phyloP scores from a whole-genome alignment of 2,113 vertebrate species.

The Tamias sibiricus region DNA sequence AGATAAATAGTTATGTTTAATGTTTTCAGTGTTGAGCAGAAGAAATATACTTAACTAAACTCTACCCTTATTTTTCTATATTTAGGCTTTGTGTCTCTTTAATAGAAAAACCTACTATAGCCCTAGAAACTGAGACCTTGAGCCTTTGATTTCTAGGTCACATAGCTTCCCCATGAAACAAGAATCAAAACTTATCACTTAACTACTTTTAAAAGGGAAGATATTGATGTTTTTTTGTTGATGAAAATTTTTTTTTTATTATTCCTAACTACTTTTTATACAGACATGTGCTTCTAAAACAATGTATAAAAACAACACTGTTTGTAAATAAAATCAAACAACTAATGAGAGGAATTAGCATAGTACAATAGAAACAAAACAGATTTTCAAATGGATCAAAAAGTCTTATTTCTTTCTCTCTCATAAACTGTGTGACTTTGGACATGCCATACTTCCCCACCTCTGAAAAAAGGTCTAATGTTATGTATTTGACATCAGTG shows the following conservation, averaged over 20 bases:
- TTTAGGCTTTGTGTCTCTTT: not conserved
- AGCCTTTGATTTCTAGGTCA: not conserved
- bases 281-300: not conserved
- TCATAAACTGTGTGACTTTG: conserved; percentile 3
- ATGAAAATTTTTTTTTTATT: too few relatives aligned
- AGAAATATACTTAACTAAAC: not conserved
- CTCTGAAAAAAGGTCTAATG: not conserved
- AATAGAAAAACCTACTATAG: not conserved
- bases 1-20: not conserved
- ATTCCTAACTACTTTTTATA: not conserved
- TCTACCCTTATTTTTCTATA: not conserved
- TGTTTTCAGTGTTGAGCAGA: not conserved
- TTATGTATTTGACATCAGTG: not conserved
- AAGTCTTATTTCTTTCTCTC: not conserved
- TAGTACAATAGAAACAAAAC: not conserved
- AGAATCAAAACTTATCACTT: not conserved
- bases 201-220: not conserved
- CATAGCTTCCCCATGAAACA: not conserved
- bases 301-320: not conserved
- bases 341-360: not conserved
- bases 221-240: too few relatives aligned
- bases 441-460: not conserved
- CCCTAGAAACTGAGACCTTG: not conserved
- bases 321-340: conserved; percentile 30
- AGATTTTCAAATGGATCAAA: not conserved